These are phyloP conservation scores for Etia nguti DNA, from an alignment of 2,113 vertebrate genomes.

Conservation along the genomic window DNA sequence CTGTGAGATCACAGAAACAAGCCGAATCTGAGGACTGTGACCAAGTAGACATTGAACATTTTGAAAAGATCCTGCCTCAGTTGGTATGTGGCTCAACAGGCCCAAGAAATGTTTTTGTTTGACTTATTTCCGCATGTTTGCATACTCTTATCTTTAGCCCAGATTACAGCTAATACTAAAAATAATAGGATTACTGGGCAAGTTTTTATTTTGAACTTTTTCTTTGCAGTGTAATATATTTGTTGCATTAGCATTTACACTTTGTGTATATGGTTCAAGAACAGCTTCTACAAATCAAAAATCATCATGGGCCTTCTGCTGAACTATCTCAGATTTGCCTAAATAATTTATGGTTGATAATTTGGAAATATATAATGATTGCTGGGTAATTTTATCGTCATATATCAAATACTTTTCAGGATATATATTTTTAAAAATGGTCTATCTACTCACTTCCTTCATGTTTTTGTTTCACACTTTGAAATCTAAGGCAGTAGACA, in stretches of 20 bases:
- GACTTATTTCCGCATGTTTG: not conserved
- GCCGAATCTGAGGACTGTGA: constrained; percentile 69
- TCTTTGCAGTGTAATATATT: not conserved
- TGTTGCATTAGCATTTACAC: not conserved
- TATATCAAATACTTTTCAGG: no score
- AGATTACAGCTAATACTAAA: not conserved
- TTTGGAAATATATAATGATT: no score
- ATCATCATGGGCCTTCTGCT: not conserved
- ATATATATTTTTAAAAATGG: not conserved
- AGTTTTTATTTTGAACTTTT: not conserved
- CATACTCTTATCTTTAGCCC: not conserved
- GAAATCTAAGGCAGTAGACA: not conserved
- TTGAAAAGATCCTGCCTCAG: constrained; percentile 77
- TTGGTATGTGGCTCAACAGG: constrained; percentile 57
- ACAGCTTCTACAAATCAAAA: not conserved
- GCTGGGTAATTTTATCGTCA: no score
- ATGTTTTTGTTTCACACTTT: not conserved
- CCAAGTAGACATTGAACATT: constrained; percentile 72
- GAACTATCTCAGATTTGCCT: no score
- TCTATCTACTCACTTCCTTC: not conserved
- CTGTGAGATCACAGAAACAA: constrained; percentile 71
- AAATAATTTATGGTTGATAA: no score
- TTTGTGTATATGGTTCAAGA: not conserved
- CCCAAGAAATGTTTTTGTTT: not conserved
- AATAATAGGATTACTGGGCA: not conserved